These are phyloP conservation scores for Hyla sarda DNA, from an alignment of 2,113 vertebrate species.

Conservation along the genomic window DNA sequence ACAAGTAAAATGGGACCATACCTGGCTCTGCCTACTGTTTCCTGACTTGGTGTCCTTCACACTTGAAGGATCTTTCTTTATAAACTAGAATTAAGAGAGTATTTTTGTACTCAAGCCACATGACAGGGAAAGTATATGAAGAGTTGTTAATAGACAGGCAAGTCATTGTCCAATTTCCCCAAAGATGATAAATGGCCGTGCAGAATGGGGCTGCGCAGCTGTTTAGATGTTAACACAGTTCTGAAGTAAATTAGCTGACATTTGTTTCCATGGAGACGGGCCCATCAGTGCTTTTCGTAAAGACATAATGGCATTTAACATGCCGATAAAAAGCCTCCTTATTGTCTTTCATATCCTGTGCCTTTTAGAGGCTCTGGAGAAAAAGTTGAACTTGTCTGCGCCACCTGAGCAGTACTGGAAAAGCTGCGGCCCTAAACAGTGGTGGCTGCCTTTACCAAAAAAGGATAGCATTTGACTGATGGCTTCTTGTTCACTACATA, in stretches of 20 bases:
- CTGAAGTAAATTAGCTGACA: slow-evolving; percentile 56
- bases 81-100: not conserved
- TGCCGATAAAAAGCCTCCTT: slow-evolving; percentile 38
- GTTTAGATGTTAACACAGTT: slow-evolving; percentile 47
- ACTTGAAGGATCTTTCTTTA: not conserved
- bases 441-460: no score
- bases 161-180: slow-evolving; percentile 47
- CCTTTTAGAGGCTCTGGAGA: not conserved
- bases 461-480: no score
- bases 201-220: slow-evolving; percentile 47
- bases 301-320: slow-evolving; percentile 47
- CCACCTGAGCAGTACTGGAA: slow-evolving; percentile 21
- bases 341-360: slow-evolving; percentile 62
- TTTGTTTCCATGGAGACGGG: slow-evolving; percentile 64
- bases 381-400: not conserved
- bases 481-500: no score
- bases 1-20: not conserved
- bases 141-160: not conserved
- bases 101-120: not conserved
- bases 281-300: slow-evolving; percentile 61
- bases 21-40: not conserved
- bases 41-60: not conserved
- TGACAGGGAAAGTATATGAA: slow-evolving; percentile 28
- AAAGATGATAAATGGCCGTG: slow-evolving; percentile 58
- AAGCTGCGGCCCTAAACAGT: not conserved